Conservation (phyloP, 37 sponge, comb jelly and placozoan species). For the Oopsacas minuta region DNA sequence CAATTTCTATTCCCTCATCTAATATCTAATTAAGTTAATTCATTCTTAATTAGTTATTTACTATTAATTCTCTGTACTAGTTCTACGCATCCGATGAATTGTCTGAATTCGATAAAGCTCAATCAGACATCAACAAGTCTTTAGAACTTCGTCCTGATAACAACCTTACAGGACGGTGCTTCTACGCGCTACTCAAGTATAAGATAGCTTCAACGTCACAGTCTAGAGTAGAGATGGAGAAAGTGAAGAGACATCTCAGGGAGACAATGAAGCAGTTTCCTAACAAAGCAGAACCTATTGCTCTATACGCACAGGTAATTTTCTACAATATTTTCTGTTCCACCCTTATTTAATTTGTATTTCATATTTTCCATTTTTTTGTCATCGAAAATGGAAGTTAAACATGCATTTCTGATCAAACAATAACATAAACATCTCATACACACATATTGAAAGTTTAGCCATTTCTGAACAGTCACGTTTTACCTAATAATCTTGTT, state of each 20-base stretch:
- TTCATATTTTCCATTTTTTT: too few species aligned
- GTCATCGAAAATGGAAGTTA: too few species aligned
- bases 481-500: too few species aligned
- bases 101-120: background rate
- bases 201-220: background rate
- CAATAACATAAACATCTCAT: too few species aligned
- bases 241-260: background rate
- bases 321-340: too few species aligned
- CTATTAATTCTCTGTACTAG: background rate
- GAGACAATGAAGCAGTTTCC: slow-evolving; percentile 11
- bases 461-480: too few species aligned
- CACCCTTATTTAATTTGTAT: too few species aligned
- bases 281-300: background rate
- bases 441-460: too few species aligned
- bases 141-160: background rate
- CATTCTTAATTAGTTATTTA: background rate
- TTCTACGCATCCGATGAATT: background rate
- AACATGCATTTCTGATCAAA: too few species aligned
- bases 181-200: background rate
- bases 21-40: background rate
- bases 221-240: background rate
- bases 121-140: background rate
- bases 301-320: background rate
- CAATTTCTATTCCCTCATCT: too few species aligned
- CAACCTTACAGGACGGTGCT: background rate